These are phyloP conservation scores for Thymelicus acteon DNA, from an alignment of 2,888 invertebrate genomes.

Conservation along the genomic window DNA sequence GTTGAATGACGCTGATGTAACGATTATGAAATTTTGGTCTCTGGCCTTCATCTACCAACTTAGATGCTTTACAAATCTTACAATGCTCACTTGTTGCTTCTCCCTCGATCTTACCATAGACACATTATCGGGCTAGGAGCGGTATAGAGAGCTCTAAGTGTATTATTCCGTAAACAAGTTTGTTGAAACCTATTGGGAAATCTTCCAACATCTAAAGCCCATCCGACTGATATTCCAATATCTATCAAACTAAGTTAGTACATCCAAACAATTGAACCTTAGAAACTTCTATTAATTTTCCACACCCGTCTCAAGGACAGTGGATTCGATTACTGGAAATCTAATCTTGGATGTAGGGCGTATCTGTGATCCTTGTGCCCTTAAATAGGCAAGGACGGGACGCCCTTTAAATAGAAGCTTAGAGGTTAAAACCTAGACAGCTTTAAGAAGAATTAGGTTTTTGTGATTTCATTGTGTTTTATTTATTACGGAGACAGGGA, in stretches of 20 bases:
- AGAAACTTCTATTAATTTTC: not conserved
- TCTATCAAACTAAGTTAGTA: not conserved
- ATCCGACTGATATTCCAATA: not conserved
- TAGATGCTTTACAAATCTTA: no score
- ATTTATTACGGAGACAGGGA: no score
- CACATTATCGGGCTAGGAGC: no score
- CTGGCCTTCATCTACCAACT: no score
- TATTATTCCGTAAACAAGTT: not conserved
- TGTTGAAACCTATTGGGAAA: not conserved
- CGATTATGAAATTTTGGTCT: no score
- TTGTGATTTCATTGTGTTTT: no score
- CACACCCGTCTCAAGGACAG: conserved; percentile 6
- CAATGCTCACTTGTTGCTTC: no score
- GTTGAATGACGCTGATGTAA: no score
- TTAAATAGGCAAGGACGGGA: conserved; percentile 8
- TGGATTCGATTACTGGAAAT: conserved; percentile 11
- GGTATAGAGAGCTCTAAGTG: no score
- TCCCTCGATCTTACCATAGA: no score
- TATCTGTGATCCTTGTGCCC: not conserved
- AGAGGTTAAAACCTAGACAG: not conserved
- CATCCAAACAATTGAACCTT: not conserved
- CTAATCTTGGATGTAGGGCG: conserved; percentile 3
- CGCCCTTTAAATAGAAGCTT: conserved; percentile 3
- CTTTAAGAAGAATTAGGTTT: no score
- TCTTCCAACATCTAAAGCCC: not conserved